phyloP scores from a whole-genome alignment of 2,888 invertebrate species.

The Venusia cambrica region DNA sequence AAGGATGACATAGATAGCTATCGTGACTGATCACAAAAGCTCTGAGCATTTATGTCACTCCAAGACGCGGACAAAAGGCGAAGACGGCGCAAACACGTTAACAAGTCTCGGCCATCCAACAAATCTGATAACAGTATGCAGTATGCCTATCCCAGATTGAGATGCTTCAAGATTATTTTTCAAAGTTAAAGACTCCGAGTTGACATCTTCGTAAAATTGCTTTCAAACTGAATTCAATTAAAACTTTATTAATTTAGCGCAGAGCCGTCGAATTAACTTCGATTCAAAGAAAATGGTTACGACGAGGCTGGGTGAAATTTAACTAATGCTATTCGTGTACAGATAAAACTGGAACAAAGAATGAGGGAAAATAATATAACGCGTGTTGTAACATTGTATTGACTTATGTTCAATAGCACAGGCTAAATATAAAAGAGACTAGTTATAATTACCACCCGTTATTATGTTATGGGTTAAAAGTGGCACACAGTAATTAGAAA shows the following conservation, averaged over 20 bases:
- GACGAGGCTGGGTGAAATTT: conserved; percentile 59
- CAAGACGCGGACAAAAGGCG: too few relatives aligned
- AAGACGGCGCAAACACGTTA: conserved; percentile 48
- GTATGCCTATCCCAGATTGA: conserved; percentile 21
- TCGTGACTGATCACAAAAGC: conserved; percentile 47
- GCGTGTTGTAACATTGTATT: conserved; percentile 16
- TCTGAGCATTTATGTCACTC: conserved; percentile 43
- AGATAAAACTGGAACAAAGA: conserved; percentile 50
- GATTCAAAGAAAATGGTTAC: conserved; percentile 65
- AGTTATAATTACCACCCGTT: conserved; percentile 54
- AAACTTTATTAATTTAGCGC: conserved; percentile 77
- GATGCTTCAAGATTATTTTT: conserved; percentile 20
- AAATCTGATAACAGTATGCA: too few relatives aligned
- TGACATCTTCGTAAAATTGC: conserved; percentile 60
- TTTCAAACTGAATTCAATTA: conserved; percentile 70
- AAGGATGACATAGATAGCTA: conserved; percentile 45
- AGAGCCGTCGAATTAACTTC: conserved; percentile 63
- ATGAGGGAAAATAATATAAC: conserved; percentile 6
- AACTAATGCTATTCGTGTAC: conserved; percentile 67
- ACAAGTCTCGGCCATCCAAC: conserved; percentile 22
- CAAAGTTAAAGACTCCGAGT: conserved; percentile 34
- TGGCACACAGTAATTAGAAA: conserved; percentile 64
- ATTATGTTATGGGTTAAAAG: conserved; percentile 59
- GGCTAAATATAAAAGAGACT: conserved; percentile 53
- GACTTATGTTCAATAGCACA: conserved; percentile 25